Conservation (phyloP, 2,113 vertebrate species). For the Halichoeres trimaculatus region DNA sequence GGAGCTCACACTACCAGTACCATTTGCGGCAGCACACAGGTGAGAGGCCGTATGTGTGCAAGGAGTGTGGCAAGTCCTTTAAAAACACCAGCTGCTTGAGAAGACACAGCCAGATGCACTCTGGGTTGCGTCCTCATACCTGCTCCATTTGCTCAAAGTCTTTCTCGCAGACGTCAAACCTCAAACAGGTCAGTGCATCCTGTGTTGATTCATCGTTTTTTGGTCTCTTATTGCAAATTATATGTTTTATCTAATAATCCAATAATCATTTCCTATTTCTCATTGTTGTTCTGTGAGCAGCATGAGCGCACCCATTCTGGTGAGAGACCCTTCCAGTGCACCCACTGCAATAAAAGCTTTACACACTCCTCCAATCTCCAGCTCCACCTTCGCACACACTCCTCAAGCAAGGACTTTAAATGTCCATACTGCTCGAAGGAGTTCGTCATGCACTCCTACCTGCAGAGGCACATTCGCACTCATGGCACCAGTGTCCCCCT, state of each 20-base stretch:
- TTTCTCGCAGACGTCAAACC: constrained; percentile 92
- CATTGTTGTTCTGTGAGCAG: constrained; percentile 63
- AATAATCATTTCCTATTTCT: background rate
- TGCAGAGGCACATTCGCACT: constrained; percentile 89
- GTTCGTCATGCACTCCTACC: constrained; percentile 92
- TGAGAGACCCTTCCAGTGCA: constrained; percentile 87
- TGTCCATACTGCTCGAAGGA: constrained; percentile 89
- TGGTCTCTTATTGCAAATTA: background rate
- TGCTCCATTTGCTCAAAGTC: constrained; percentile 91
- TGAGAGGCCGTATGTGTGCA: constrained; percentile 89
- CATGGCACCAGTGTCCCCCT: constrained; percentile 63
- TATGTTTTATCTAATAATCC: background rate
- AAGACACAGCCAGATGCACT: constrained; percentile 92
- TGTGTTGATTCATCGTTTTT: background rate
- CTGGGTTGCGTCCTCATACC: constrained; percentile 88
- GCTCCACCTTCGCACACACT: constrained; percentile 91
- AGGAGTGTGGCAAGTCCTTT: constrained; percentile 93
- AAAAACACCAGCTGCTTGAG: constrained; percentile 93
- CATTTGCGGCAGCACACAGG: constrained; percentile 93
- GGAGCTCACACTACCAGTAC: constrained; percentile 95
- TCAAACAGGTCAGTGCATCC: constrained; percentile 81
- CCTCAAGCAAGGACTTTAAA: constrained; percentile 87
- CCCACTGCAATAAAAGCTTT: constrained; percentile 87
- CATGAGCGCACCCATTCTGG: constrained; percentile 93
- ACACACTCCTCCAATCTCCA: constrained; percentile 92